Conservation (phyloP, 2,113 vertebrate species). For the Halichoerus grypus region DNA sequence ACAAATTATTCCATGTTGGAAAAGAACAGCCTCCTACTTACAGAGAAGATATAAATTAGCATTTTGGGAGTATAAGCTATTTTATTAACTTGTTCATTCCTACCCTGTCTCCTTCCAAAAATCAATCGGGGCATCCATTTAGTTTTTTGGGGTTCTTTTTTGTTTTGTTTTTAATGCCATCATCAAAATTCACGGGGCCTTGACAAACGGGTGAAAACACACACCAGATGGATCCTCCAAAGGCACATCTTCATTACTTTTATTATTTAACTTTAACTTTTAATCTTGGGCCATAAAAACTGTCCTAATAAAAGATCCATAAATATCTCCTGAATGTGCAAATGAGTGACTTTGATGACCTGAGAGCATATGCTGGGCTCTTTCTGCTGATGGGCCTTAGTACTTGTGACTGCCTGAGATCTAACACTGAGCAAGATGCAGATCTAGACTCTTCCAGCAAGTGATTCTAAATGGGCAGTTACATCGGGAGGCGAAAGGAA, state of each 20-base stretch:
- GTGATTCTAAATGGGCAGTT: rapidly evolving
- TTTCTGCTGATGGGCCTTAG: neutral
- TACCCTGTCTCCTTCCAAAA: slow-evolving; percentile 42
- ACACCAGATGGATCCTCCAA: slow-evolving; percentile 61
- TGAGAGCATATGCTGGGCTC: slow-evolving; percentile 51
- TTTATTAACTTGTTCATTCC: slow-evolving; percentile 50
- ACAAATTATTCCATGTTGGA: neutral
- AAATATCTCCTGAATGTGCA: slow-evolving; percentile 76
- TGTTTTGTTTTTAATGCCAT: slow-evolving; percentile 22
- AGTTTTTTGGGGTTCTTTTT: neutral
- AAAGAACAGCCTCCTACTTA: neutral
- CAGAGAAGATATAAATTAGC: neutral
- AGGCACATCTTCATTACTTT: slow-evolving; percentile 76
- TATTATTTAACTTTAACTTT: slow-evolving; percentile 83
- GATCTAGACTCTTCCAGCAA: rapidly evolving
- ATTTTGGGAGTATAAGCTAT: neutral
- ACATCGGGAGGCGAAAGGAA: neutral
- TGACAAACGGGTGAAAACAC: slow-evolving; percentile 66
- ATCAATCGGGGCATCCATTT: neutral
- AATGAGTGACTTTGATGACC: slow-evolving; percentile 49
- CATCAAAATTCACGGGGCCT: slow-evolving; percentile 70
- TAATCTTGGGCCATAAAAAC: slow-evolving; percentile 80
- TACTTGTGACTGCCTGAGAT: neutral
- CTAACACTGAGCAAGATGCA: rapidly evolving
- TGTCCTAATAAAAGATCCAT: slow-evolving; percentile 81